These are phyloP conservation scores for Bembecia ichneumoniformis DNA, from an alignment of 2,888 invertebrate genomes.

Conservation along the genomic window DNA sequence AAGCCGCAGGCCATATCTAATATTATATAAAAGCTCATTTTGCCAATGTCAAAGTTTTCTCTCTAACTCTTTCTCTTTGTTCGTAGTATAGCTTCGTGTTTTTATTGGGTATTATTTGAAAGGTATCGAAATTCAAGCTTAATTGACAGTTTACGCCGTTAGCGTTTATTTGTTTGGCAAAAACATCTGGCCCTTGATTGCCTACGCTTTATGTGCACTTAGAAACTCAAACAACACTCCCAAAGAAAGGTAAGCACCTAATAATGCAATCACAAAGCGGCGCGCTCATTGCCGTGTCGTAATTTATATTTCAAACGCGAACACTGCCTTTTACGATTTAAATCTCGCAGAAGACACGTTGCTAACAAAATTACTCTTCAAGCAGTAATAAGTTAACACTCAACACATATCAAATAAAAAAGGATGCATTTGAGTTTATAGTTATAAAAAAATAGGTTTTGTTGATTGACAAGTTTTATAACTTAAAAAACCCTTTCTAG, in stretches of 20 bases:
- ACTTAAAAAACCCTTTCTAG: too few relatives aligned
- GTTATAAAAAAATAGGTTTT: too few relatives aligned
- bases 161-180: slow-evolving; percentile 55
- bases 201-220: slow-evolving; percentile 64
- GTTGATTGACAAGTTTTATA: too few relatives aligned
- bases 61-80: slow-evolving; percentile 23
- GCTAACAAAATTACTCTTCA: slow-evolving; percentile 2
- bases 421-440: too few relatives aligned
- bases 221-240: slow-evolving; percentile 31
- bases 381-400: slow-evolving; percentile 1
- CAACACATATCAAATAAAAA: too few relatives aligned
- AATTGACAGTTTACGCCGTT: slow-evolving; percentile 62
- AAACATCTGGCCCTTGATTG: slow-evolving; percentile 65
- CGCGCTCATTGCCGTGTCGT: slow-evolving; percentile 36
- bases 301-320: slow-evolving; percentile 31
- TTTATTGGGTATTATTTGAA: slow-evolving; percentile 50
- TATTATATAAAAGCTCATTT: neutral
- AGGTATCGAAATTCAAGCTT: slow-evolving; percentile 60
- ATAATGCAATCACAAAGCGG: slow-evolving; percentile 36
- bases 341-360: neutral
- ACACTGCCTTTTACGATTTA: slow-evolving; percentile 2
- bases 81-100: slow-evolving; percentile 34
- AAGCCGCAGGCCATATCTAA: neutral
- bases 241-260: slow-evolving; percentile 28
- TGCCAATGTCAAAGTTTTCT: neutral